phyloP scores from a whole-genome alignment of 2,797 vertebrate genomes.

The Petrocephalus sullivani region DNA sequence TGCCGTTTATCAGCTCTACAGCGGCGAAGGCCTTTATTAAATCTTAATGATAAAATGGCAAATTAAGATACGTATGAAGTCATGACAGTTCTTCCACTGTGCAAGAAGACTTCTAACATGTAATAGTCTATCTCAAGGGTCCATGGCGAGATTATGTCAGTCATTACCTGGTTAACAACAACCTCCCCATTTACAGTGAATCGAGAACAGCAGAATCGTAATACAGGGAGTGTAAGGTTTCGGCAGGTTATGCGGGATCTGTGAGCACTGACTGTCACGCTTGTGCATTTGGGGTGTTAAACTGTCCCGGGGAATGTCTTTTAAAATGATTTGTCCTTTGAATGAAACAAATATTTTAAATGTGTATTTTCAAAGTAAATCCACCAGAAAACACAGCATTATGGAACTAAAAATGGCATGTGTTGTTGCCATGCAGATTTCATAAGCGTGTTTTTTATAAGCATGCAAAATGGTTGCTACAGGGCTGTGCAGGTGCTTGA shows the following conservation, averaged over 20 bases:
- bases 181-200: not conserved
- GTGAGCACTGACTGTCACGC: not conserved
- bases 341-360: not conserved
- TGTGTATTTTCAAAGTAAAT: not conserved
- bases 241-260: not conserved
- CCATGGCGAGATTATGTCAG: not conserved
- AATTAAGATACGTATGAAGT: not conserved
- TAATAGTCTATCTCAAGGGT: not conserved
- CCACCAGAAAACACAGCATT: not conserved
- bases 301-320: not conserved
- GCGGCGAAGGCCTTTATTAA: conserved; percentile 11
- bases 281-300: not conserved
- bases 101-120: not conserved
- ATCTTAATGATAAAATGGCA: not conserved
- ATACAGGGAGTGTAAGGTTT: not conserved
- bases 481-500: not conserved
- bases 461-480: not conserved
- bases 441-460: not conserved
- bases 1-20: not conserved
- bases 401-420: not conserved
- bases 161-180: not conserved
- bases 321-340: not conserved
- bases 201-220: not conserved
- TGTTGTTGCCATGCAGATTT: not conserved
- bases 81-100: not conserved